Evolutionary conservation across 2,888 invertebrate species (phyloP), one percentile per base, ranked within the genome.

Genomic region (Slavum lentiscoides): DNA sequence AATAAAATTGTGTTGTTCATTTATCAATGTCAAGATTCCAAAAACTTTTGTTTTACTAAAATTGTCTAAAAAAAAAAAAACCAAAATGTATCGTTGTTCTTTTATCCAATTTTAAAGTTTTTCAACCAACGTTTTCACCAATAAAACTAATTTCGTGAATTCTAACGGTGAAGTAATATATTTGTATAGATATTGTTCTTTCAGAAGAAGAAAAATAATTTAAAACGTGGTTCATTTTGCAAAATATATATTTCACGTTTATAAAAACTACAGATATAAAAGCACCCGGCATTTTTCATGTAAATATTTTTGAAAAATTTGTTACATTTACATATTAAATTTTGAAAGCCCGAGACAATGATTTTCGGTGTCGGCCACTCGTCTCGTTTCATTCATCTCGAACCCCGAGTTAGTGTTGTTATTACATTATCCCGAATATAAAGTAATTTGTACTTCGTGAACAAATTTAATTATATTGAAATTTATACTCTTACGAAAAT

Each of bases 1-100:
- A 49, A 68, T 49, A 49, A 13, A 49, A 49, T 68, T 9, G 9
- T 68, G 23, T 68, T 23, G 68, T 49, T 39, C 43, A 49, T 73
- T 73, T 73, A 61, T 61, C 61, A 73, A 49, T 19, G 61, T 61
- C 61, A 61, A 72, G 23, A 19, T 59, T 39, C 70, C 9, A 43
- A 21, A 72, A 72, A 59, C 37, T 39, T 59, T 39, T 72, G 37
- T 43, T 59, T 55, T 55, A 69, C 49, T 53, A 59, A 15, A n/a
- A 17, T 9, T 59, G 72, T 17, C 11, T 49, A 61, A 49, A 39
- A 73, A 49, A 43, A 73, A 43, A 8, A 30, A 30, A 30, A 30
- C 1, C 1, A 30, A 30, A 30, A 30, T 4, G 30, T 72, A 72
- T 61, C 8, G 9, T 73, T 49, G 23, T 72, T 37, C n/a, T 72